These are phyloP conservation scores for Caenorhabditis virilis DNA, from an alignment of 2,888 invertebrate genomes.

Conservation along the genomic window DNA sequence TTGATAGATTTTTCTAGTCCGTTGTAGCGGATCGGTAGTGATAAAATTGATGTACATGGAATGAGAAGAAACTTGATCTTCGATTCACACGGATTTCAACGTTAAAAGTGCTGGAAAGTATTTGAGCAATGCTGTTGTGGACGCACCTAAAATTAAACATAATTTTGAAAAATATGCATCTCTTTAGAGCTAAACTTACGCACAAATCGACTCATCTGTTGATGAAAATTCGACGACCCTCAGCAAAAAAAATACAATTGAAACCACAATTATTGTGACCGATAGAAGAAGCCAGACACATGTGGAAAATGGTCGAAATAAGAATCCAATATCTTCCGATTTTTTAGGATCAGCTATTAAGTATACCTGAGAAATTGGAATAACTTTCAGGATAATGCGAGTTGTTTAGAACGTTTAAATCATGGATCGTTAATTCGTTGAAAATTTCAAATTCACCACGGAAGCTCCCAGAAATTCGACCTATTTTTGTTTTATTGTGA, in stretches of 20 bases:
- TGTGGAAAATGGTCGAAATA: constrained; percentile 30
- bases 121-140: constrained; percentile 22
- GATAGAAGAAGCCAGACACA: constrained; percentile 21
- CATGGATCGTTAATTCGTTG: no score
- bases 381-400: neutral
- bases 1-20: constrained; percentile 8
- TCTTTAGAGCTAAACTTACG: no score
- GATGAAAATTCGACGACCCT: constrained; percentile 21
- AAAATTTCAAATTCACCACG: no score
- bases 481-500: no score
- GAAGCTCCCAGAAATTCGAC: no score
- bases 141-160: constrained; percentile 30
- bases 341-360: constrained; percentile 28
- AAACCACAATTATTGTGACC: constrained; percentile 21
- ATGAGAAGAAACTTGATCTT: constrained; percentile 32
- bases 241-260: constrained; percentile 22
- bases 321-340: constrained; percentile 31
- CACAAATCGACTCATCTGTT: constrained; percentile 6
- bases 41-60: constrained; percentile 26
- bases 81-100: constrained; percentile 16
- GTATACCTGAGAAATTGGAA: constrained; percentile 15
- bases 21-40: constrained; percentile 2
- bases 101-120: constrained; percentile 25
- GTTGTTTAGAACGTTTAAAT: neutral
- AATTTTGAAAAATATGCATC: no score